A percentile compares a stretch with the other conserved stretches of the same genome.
These are phyloP conservation scores for Pandion haliaetus DNA, from an alignment of 2,113 vertebrate species.

Conservation along the genomic window DNA sequence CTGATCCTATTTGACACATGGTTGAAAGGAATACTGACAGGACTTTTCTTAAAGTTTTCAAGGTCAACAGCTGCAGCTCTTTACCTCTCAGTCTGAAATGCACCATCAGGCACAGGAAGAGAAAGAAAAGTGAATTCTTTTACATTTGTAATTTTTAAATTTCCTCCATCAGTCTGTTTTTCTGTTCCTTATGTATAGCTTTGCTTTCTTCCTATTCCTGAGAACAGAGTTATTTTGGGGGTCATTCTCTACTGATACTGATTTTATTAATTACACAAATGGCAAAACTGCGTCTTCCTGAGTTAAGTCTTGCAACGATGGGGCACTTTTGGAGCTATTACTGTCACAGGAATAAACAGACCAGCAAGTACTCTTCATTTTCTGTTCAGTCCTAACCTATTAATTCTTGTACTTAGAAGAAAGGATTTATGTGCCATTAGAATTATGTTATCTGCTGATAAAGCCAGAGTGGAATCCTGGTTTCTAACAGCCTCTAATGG, in stretches of 20 bases:
- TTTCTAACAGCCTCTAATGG: background rate
- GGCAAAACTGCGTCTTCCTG: background rate
- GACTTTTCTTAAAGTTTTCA: background rate
- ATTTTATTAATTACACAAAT: background rate
- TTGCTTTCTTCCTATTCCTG: background rate
- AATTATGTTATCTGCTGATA: background rate
- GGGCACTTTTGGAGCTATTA: background rate
- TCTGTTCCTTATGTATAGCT: background rate
- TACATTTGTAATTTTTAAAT: background rate
- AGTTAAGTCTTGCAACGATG: background rate
- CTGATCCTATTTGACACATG: background rate
- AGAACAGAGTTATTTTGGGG: background rate
- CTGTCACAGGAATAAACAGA: background rate
- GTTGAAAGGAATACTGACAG: background rate
- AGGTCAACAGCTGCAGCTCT: background rate
- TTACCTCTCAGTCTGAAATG: background rate
- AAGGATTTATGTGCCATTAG: background rate
- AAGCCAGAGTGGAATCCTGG: background rate
- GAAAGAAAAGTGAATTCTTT: background rate
- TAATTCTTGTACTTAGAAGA: background rate
- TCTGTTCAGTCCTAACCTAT: background rate
- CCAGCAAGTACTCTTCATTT: background rate
- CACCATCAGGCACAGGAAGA: background rate
- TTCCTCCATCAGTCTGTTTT: background rate
- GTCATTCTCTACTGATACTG: background rate